Evolutionary conservation across 1,140 invertebrate genomes (phyloP), one percentile per base, ranked within the genome.

Genomic region (Caenorhabditis tropicalis): DNA sequence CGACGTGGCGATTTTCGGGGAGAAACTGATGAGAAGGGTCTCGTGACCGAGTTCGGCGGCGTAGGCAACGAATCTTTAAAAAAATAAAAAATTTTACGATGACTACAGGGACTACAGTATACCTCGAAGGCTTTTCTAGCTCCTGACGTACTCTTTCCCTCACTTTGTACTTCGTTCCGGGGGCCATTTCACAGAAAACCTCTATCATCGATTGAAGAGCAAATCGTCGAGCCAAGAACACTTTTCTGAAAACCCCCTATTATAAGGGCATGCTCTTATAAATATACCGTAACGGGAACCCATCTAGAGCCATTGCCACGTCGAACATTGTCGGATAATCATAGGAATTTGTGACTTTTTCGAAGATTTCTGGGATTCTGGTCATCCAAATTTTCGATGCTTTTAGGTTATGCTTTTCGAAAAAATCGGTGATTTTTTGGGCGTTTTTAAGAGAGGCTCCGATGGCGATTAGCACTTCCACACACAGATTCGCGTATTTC

Each of bases 311-410:
- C 65, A 74, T 74, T 24, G 65, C 65, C 65, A 74, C 36, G 15
- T 74, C 65, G n/a, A 74, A 74, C 16, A 43, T 21, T n/a, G 36
- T 74, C 21, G 65, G 65, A 74, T 74, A 74, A 15, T 74, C 65
- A 15, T 43, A 74, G 2, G 29, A n/a, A 74, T 39, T 74, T 0
- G 65, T 74, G 16, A 74, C n/a, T 74, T 74, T 74, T 43, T 74
- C 65, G 36, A 74, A 74, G 12, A 74, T 12, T 31, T 74, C 65
- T 36, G 65, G 65, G n/a, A 74, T 74, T 74, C 65, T 33, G 5
- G 65, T 74, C 33, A 74, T 43, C 65, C 65, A 74, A 10, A 74
- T 65, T 65, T 65, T 65, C 58, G 58, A 36, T 0, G 24, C 58
- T n/a, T 65, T 65, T 31, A 65, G 12, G 3, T 43, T 43, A 21